Percentiles rank a stretch among this genome's conserved stretches.
Conservation (phyloP, 2,113 vertebrate species). For the Pseudopodoces humilis region DNA sequence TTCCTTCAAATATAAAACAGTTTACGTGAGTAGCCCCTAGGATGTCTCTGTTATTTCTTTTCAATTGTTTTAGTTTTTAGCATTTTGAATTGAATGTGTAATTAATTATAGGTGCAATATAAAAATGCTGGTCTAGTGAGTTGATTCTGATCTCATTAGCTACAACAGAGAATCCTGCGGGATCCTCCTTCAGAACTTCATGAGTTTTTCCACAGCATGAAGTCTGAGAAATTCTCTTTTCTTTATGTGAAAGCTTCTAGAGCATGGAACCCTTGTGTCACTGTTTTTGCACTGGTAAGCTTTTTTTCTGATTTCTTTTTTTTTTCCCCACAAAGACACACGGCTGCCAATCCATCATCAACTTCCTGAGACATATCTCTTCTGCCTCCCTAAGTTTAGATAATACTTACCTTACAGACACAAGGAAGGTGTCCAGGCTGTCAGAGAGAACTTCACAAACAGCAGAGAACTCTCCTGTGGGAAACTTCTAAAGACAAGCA, state of each 20-base stretch:
- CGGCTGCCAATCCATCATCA: background rate
- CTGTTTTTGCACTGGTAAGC: background rate
- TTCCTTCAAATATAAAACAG: slow-evolving; percentile 4
- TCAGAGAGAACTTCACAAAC: background rate
- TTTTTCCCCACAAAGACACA: background rate
- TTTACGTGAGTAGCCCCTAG: background rate
- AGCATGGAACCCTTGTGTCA: background rate
- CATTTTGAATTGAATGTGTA: background rate
- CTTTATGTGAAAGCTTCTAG: background rate
- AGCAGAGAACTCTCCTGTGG: background rate
- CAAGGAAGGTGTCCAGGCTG: background rate
- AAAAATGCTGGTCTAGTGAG: background rate
- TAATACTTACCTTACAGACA: background rate
- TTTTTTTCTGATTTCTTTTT: background rate
- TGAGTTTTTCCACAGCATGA: background rate
- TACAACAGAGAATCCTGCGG: background rate
- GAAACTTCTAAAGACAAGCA: background rate
- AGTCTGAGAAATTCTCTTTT: background rate
- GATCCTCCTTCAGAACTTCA: background rate
- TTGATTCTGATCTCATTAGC: background rate
- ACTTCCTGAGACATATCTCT: background rate
- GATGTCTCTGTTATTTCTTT: background rate
- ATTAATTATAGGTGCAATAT: background rate
- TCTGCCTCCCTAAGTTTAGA: background rate
- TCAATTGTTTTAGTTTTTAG: background rate